These are phyloP conservation scores for Monopis laevigella DNA, from an alignment of 2,888 invertebrate genomes.

Conservation along the genomic window DNA sequence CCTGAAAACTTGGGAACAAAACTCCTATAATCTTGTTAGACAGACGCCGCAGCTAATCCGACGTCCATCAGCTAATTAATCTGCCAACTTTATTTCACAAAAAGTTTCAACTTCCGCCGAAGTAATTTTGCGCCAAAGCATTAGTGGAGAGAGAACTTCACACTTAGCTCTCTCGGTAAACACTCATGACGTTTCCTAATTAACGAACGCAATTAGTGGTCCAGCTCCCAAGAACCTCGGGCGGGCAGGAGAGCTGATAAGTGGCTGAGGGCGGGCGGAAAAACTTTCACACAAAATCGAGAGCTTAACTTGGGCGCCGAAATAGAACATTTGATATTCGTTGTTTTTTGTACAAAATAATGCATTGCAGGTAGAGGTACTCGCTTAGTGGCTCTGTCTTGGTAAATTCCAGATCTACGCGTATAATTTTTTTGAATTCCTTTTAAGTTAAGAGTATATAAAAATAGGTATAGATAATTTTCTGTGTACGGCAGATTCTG, in stretches of 20 bases:
- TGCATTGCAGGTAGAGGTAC: too few relatives aligned
- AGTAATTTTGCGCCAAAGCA: conserved; percentile 60
- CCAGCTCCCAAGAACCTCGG: conserved; percentile 46
- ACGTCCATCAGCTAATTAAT: conserved; percentile 66
- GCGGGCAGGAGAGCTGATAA: conserved; percentile 47
- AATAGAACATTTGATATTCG: too few relatives aligned
- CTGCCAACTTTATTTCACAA: conserved; percentile 23
- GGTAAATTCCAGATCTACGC: too few relatives aligned
- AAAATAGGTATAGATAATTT: too few relatives aligned
- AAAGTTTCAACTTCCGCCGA: conserved; percentile 59
- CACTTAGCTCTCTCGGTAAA: conserved; percentile 64
- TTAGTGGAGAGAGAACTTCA: conserved; percentile 58
- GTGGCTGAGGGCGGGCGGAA: conserved; percentile 54
- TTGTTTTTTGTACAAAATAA: too few relatives aligned
- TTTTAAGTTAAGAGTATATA: too few relatives aligned
- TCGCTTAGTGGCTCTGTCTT: too few relatives aligned
- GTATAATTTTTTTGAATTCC: too few relatives aligned
- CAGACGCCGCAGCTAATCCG: conserved; percentile 57
- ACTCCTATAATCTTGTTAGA: conserved; percentile 65
- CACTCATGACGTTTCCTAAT: conserved; percentile 69
- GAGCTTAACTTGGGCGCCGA: conserved; percentile 38
- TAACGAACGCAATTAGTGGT: conserved; percentile 68
- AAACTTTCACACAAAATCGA: conserved; percentile 57
- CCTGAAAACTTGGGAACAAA: conserved; percentile 57
- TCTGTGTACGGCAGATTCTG: too few relatives aligned